Conservation (phyloP, 2,888 invertebrate species). For the Synergus itoensis region DNA sequence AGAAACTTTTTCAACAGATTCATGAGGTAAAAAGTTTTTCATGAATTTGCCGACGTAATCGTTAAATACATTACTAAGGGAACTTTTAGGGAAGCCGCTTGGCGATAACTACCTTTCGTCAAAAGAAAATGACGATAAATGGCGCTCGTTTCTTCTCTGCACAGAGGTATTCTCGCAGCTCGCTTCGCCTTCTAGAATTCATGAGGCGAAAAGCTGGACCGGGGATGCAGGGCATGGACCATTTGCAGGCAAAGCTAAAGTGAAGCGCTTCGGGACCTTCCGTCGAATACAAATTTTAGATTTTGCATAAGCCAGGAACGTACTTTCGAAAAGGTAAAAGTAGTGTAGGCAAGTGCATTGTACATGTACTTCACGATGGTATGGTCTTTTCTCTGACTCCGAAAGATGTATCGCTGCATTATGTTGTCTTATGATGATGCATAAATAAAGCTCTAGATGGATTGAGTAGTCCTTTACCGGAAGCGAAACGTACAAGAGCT, state of each 20-base stretch:
- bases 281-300: conserved; percentile 40
- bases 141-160: conserved; percentile 25
- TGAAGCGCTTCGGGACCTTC: conserved; percentile 41
- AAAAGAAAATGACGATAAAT: conserved; percentile 40
- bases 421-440: not conserved
- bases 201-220: conserved; percentile 40
- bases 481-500: no score
- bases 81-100: not conserved
- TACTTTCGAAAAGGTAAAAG: conserved; percentile 21
- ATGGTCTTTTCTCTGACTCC: conserved; percentile 11
- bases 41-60: not conserved
- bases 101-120: conserved; percentile 27
- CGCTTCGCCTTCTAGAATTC: conserved; percentile 36
- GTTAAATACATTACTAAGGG: not conserved
- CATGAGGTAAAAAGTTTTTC: not conserved
- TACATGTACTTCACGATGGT: conserved; percentile 9
- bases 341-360: conserved; percentile 26
- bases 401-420: not conserved
- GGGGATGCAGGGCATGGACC: conserved; percentile 28
- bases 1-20: not conserved
- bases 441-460: not conserved
- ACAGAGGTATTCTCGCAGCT: conserved; percentile 31
- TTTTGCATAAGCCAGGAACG: conserved; percentile 35
- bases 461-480: not conserved
- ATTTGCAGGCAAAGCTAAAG: conserved; percentile 38